phyloP scores from a whole-genome alignment of 2,797 vertebrate genomes.

The Staurois parvus region DNA sequence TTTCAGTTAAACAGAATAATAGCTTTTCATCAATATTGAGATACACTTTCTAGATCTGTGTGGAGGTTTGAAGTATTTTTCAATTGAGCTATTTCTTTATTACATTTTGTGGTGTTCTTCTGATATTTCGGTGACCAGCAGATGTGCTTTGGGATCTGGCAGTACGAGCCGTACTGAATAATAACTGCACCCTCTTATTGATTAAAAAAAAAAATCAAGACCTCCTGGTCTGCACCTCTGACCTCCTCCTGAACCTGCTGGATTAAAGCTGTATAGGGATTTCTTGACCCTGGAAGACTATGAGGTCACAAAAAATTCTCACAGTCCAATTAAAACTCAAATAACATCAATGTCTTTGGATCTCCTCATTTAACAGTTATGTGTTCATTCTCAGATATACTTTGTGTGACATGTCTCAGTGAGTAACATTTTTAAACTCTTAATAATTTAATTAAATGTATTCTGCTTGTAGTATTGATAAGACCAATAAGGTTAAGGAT shows the following conservation, averaged over 20 bases:
- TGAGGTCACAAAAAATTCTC: conserved; percentile 50
- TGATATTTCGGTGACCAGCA: conserved; percentile 20
- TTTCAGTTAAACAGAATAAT: too few relatives aligned
- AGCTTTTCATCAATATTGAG: too few relatives aligned
- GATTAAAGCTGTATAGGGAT: conserved; percentile 58
- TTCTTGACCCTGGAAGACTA: conserved; percentile 51
- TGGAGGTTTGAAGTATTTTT: neutral
- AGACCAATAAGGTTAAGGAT: neutral
- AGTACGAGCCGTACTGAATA: conserved; percentile 41
- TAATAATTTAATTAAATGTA: conserved; percentile 9
- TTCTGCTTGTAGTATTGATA: neutral
- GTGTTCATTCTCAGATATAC: neutral
- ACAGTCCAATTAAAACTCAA: conserved; percentile 55
- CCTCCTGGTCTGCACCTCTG: conserved; percentile 51
- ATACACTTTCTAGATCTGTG: too few relatives aligned
- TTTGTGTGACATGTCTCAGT: conserved; percentile 11
- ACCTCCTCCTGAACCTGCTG: conserved; percentile 50
- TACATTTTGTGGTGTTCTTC: conserved; percentile 18
- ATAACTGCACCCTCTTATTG: conserved; percentile 55
- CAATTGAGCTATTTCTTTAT: conserved; percentile 20
- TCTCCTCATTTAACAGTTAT: conserved; percentile 14
- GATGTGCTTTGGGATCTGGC: conserved; percentile 34
- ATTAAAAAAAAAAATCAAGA: conserved; percentile 44
- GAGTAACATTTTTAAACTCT: neutral
- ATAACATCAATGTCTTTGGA: conserved; percentile 41